Conservation (phyloP, 2,888 invertebrate genomes). For the Lithophane socia region DNA sequence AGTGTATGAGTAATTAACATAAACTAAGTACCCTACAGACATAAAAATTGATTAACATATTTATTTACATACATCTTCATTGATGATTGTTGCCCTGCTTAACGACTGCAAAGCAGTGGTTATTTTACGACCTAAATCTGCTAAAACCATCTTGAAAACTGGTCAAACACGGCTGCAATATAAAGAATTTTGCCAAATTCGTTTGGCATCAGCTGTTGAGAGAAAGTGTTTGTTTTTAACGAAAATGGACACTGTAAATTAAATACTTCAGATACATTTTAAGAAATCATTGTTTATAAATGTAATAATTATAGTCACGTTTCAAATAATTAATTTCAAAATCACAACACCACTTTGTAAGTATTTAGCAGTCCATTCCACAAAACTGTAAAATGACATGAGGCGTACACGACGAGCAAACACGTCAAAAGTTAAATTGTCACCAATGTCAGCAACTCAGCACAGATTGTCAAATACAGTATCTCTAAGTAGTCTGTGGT, state of each 20-base stretch:
- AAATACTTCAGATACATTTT: constrained; percentile 60
- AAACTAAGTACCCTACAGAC: background rate
- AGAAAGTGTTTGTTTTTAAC: constrained; percentile 53
- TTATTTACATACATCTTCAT: constrained; percentile 95
- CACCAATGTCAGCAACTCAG: background rate
- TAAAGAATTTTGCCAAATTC: constrained; percentile 59
- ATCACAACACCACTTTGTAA: constrained; percentile 56
- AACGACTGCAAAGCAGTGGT: constrained; percentile 99
- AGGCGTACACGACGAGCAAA: constrained; percentile 78
- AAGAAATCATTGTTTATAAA: constrained; percentile 42
- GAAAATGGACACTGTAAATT: constrained; percentile 43
- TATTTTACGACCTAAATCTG: constrained; percentile 99
- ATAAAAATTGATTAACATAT: constrained; percentile 16
- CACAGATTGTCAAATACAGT: constrained; percentile 4
- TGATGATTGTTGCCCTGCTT: constrained; percentile 99
- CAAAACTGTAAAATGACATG: constrained; percentile 70
- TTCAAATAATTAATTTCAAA: constrained; percentile 34
- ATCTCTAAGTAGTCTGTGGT: too few species aligned
- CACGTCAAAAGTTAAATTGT: constrained; percentile 67
- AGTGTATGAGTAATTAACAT: constrained; percentile 14
- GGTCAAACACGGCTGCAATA: constrained; percentile 41
- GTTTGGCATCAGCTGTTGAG: constrained; percentile 73
- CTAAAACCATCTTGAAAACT: constrained; percentile 97
- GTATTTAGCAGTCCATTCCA: constrained; percentile 46
- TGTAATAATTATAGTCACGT: constrained; percentile 29